Conservation (phyloP, 2,888 invertebrate species). For the Deilephila porcellus region DNA sequence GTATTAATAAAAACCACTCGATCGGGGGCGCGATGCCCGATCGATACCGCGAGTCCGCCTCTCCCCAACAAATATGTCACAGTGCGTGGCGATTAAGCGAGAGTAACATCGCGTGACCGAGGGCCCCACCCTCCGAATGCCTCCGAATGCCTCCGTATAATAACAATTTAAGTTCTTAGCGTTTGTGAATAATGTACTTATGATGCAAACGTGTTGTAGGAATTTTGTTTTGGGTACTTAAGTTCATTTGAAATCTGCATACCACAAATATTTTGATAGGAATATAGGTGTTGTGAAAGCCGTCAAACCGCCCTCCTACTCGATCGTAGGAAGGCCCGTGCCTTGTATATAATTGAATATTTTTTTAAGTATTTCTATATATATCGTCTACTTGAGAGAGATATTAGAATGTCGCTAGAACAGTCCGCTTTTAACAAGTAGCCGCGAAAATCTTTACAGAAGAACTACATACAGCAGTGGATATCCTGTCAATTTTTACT, state of each 20-base stretch:
- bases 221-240: neutral
- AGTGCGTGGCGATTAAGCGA: conserved; percentile 51
- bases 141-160: conserved; percentile 10
- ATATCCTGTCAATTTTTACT: too few relatives aligned
- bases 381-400: too few relatives aligned
- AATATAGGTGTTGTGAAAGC: too few relatives aligned
- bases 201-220: conserved; percentile 15
- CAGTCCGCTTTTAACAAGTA: too few relatives aligned
- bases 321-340: too few relatives aligned
- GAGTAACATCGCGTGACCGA: conserved; percentile 57
- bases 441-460: too few relatives aligned
- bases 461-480: too few relatives aligned
- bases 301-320: too few relatives aligned
- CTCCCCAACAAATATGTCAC: conserved; percentile 45
- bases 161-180: conserved; percentile 28
- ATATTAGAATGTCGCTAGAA: too few relatives aligned
- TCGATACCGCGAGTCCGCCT: conserved; percentile 24
- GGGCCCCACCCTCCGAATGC: conserved; percentile 37
- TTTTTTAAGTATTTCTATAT: too few relatives aligned
- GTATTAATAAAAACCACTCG: conserved; percentile 3
- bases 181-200: conserved; percentile 24
- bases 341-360: too few relatives aligned
- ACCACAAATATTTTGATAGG: neutral
- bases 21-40: neutral
- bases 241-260: neutral